Conservation (phyloP, 2,888 invertebrate species). For the Amphipoea oculea region DNA sequence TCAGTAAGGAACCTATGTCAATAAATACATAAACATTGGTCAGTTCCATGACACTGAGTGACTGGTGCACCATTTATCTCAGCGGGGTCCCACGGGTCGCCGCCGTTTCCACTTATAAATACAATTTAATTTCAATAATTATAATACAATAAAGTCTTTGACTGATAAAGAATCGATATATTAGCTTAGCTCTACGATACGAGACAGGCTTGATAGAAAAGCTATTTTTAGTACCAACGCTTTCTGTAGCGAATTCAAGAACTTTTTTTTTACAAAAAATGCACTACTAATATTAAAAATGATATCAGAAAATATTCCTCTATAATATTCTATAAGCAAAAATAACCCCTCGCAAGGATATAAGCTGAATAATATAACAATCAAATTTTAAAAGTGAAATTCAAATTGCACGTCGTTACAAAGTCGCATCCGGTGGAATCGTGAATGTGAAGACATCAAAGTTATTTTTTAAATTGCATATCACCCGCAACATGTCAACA, state of each 20-base stretch:
- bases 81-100: constrained; percentile 79
- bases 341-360: constrained; percentile 57
- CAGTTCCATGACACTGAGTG: constrained; percentile 86
- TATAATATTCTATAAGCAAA: constrained; percentile 7
- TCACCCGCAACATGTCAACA: constrained; percentile 88
- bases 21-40: constrained; percentile 81
- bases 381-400: constrained; percentile 79
- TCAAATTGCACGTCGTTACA: constrained; percentile 78
- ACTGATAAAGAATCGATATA: constrained; percentile 79
- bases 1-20: constrained; percentile 75
- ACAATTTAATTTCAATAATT: constrained; percentile 89
- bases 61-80: constrained; percentile 78
- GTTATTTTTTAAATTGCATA: constrained; percentile 81
- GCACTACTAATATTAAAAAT: constrained; percentile 7
- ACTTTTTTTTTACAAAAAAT: background rate
- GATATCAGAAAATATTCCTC: constrained; percentile 35
- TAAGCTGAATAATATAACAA: constrained; percentile 62
- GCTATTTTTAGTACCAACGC: constrained; percentile 27
- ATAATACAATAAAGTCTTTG: constrained; percentile 87
- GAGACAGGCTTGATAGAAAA: constrained; percentile 66
- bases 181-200: constrained; percentile 47
- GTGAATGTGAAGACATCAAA: constrained; percentile 80
- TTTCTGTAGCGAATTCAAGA: background rate
- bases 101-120: constrained; percentile 84
- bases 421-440: constrained; percentile 82